Percentiles rank a stretch among this genome's conserved stretches.
Conservation (phyloP, 2,888 invertebrate genomes). For the Luperina testacea region DNA sequence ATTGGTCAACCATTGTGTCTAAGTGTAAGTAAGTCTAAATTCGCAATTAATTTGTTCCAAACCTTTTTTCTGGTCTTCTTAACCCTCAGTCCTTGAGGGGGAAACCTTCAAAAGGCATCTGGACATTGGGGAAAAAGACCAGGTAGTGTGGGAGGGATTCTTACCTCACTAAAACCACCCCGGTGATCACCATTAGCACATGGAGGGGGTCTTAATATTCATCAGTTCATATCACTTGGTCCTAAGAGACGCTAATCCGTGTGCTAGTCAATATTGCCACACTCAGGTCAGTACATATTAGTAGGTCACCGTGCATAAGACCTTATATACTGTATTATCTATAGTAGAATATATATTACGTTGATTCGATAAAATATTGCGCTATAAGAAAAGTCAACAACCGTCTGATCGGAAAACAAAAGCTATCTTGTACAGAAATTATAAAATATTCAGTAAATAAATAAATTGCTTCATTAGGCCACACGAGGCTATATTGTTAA, state of each 20-base stretch:
- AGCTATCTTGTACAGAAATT: neutral
- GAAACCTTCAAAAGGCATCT: no score
- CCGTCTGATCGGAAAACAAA: conserved; percentile 20
- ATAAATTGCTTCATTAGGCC: neutral
- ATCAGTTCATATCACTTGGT: conserved; percentile 6
- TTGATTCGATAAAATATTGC: conserved; percentile 28
- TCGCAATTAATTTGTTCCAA: neutral
- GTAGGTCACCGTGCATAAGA: conserved; percentile 15
- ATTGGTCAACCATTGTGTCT: conserved; percentile 11
- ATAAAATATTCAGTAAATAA: neutral
- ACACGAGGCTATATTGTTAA: no score
- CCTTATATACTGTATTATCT: neutral
- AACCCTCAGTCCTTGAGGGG: neutral
- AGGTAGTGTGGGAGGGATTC: no score
- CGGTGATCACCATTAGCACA: no score
- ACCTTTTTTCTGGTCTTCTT: neutral
- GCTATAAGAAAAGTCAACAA: conserved; percentile 20
- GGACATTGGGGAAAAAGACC: no score
- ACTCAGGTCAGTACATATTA: conserved; percentile 21
- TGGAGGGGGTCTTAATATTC: conserved; percentile 4
- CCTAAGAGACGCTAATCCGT: conserved; percentile 28
- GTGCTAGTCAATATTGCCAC: conserved; percentile 37
- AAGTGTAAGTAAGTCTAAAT: neutral
- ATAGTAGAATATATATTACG: conserved; percentile 3
- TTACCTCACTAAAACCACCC: no score